Conservation (phyloP, 1,140 invertebrate genomes). For the Contarinia nasturtii region DNA sequence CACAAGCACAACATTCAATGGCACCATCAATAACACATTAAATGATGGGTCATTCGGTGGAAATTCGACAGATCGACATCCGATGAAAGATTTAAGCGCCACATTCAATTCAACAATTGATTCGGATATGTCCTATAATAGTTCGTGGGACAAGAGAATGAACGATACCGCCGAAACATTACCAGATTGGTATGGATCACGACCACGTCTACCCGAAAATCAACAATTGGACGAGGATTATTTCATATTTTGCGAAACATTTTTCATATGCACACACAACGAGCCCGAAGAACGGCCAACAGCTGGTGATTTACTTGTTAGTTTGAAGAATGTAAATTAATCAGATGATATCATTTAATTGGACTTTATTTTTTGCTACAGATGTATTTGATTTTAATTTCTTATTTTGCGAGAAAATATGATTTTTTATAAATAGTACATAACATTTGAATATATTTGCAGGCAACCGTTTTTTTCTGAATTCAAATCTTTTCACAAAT, state of each 20-base stretch:
- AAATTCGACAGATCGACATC: neutral
- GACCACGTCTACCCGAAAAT: constrained; percentile 45
- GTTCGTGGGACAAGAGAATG: neutral
- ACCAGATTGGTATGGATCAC: constrained; percentile 25
- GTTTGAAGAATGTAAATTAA: too few relatives aligned
- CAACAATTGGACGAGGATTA: constrained; percentile 37
- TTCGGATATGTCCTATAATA: neutral
- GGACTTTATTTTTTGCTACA: too few relatives aligned
- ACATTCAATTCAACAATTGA: neutral
- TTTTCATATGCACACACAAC: constrained; percentile 47
- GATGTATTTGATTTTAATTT: too few relatives aligned
- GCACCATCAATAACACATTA: too few relatives aligned
- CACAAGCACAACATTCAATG: too few relatives aligned
- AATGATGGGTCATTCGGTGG: neutral
- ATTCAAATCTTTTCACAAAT: too few relatives aligned
- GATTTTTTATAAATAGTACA: too few relatives aligned
- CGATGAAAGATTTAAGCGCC: neutral
- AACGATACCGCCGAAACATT: constrained; percentile 1
- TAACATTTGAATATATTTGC: too few relatives aligned
- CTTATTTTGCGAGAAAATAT: too few relatives aligned
- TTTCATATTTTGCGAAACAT: constrained; percentile 41
- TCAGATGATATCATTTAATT: too few relatives aligned
- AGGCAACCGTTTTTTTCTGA: too few relatives aligned
- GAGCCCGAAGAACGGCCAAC: constrained; percentile 36
- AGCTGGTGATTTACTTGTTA: constrained; percentile 23